phyloP scores from a whole-genome alignment of 1,140 invertebrate genomes.

The Pantala flavescens region DNA sequence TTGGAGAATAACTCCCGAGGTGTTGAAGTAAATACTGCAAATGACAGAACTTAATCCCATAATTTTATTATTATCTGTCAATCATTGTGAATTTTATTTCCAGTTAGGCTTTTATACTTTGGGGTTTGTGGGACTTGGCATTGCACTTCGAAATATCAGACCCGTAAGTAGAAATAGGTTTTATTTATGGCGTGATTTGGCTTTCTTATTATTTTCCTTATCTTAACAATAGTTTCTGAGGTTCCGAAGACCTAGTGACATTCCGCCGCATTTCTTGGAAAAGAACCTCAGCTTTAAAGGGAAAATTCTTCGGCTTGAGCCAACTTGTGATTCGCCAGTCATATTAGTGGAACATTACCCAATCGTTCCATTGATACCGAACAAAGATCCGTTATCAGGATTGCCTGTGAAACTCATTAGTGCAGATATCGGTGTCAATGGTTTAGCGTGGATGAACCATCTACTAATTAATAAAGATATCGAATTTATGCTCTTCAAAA shows the following conservation, averaged over 20 bases:
- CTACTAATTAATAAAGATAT: neutral
- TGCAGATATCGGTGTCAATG: neutral
- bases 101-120: neutral
- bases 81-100: neutral
- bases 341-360: neutral
- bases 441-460: neutral
- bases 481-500: neutral
- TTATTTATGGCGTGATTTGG: neutral
- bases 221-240: neutral
- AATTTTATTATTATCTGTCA: too few relatives aligned
- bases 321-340: neutral
- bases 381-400: neutral
- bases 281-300: neutral
- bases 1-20: too few relatives aligned
- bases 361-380: neutral
- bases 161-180: neutral
- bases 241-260: neutral
- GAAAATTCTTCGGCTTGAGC: neutral
- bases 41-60: too few relatives aligned
- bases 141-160: neutral
- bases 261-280: neutral
- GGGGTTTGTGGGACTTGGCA: neutral
- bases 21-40: too few relatives aligned
- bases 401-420: neutral
- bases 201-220: neutral